Conservation (phyloP, 2,888 invertebrate genomes). For the Leucophenga maculata region DNA sequence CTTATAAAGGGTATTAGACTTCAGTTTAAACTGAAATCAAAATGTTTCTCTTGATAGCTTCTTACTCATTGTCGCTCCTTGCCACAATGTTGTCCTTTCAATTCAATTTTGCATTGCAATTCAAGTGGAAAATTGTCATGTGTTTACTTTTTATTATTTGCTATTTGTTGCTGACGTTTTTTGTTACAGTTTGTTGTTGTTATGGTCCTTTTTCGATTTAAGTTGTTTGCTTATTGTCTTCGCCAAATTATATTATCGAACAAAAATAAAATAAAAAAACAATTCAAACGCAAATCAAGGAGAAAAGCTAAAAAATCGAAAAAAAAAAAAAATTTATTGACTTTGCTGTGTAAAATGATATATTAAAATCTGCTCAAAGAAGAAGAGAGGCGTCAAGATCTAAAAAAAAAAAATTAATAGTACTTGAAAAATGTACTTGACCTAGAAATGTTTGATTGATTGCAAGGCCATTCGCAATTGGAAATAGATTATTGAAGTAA, state of each 20-base stretch:
- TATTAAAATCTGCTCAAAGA: background rate
- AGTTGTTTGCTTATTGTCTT: conserved; percentile 20
- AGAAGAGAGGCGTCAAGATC: too few species aligned
- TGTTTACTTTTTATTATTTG: conserved; percentile 59
- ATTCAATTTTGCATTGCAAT: conserved; percentile 60
- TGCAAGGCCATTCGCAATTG: too few species aligned
- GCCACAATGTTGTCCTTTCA: conserved; percentile 51
- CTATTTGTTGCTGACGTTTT: conserved; percentile 28
- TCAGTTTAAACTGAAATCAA: too few species aligned
- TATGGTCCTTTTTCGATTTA: conserved; percentile 27
- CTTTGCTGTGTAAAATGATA: background rate
- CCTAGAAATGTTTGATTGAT: too few species aligned
- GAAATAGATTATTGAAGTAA: too few species aligned
- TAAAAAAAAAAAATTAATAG: too few species aligned
- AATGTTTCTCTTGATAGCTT: too few species aligned
- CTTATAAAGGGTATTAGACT: too few species aligned
- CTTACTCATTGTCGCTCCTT: conserved; percentile 34
- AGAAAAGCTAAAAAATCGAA: background rate
- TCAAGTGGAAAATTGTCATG: conserved; percentile 67
- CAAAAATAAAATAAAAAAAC: conserved; percentile 46
- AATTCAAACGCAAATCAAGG: background rate
- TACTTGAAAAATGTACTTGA: background rate
- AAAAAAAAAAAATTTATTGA: background rate
- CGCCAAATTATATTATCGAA: conserved; percentile 53
- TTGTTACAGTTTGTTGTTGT: conserved; percentile 25